phyloP scores from a whole-genome alignment of 2,797 vertebrate genomes.

The Sebastes umbrosus region DNA sequence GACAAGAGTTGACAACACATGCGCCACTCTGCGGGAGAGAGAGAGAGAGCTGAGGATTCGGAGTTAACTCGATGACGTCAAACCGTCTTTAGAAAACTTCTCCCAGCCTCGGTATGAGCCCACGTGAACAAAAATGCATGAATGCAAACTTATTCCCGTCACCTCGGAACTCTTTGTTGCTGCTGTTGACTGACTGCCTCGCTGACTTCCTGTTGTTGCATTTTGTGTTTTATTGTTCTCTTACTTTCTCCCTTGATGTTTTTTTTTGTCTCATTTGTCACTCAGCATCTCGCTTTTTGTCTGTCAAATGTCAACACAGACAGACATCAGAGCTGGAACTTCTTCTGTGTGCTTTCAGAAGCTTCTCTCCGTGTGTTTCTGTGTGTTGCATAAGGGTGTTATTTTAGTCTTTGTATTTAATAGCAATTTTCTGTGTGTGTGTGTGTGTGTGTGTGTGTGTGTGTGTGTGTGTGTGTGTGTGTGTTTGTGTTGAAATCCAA shows the following conservation, averaged over 20 bases:
- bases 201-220: neutral
- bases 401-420: neutral
- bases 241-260: neutral
- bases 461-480: neutral
- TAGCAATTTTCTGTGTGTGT: neutral
- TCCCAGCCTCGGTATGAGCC: neutral
- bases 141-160: neutral
- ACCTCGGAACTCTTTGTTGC: neutral
- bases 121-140: neutral
- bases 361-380: neutral
- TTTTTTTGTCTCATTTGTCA: neutral
- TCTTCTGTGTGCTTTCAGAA: neutral
- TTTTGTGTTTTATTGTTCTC: neutral
- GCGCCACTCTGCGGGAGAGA: neutral
- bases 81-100: neutral
- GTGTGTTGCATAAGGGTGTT: slow-evolving; percentile 5
- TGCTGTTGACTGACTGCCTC: neutral
- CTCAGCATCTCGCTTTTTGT: neutral
- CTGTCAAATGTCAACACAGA: neutral
- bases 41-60: neutral
- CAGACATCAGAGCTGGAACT: neutral
- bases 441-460: neutral
- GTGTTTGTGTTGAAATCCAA: slow-evolving; percentile 4
- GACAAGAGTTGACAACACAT: neutral
- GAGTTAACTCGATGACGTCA: neutral